These are phyloP conservation scores for Agrotis puta DNA, from an alignment of 2,888 invertebrate species.

Conservation along the genomic window DNA sequence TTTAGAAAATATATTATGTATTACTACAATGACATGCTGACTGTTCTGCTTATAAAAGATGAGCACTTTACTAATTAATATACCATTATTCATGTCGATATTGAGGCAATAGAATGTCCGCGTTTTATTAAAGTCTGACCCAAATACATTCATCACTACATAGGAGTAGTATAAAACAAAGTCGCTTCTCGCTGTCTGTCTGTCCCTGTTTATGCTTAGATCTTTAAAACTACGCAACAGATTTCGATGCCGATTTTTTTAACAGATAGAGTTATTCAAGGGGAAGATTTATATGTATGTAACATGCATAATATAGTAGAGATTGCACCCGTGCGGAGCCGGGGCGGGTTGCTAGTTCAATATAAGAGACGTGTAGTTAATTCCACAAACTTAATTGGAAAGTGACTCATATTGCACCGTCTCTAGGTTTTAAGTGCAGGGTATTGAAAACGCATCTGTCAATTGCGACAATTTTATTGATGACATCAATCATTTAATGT, in stretches of 20 bases:
- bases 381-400: not conserved
- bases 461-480: slow-evolving; percentile 14
- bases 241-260: no score
- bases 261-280: no score
- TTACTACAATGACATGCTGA: not conserved
- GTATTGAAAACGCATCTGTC: not conserved
- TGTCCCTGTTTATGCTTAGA: no score
- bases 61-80: slow-evolving; percentile 11
- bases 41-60: not conserved
- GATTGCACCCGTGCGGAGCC: no score
- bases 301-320: no score
- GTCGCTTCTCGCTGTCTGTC: no score
- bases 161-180: no score
- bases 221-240: no score
- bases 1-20: not conserved
- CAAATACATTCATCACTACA: slow-evolving; percentile 44
- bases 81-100: slow-evolving; percentile 6
- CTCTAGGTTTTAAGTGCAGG: not conserved
- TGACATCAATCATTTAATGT: no score
- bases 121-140: slow-evolving; percentile 20
- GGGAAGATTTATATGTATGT: no score
- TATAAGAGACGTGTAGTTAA: not conserved
- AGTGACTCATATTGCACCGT: not conserved
- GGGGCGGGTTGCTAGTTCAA: no score
- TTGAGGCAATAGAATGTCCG: slow-evolving; percentile 10